A percentile compares a stretch with the other conserved stretches of the same genome.
These are phyloP conservation scores for Probaryconus sp. DNA, from an alignment of 1,140 invertebrate genomes.

Conservation along the genomic window DNA sequence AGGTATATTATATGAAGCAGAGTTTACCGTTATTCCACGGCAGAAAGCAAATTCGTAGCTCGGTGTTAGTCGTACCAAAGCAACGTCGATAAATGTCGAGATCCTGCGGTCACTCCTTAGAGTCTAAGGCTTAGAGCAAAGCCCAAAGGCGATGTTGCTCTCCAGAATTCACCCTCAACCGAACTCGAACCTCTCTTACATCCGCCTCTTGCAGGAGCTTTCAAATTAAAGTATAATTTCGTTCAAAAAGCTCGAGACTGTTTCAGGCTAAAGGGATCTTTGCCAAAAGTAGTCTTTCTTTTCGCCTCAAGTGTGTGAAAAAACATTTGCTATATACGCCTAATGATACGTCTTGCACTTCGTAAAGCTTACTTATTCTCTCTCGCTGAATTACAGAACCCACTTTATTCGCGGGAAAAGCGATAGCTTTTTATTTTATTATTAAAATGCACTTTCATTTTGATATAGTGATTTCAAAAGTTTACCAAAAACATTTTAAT, in stretches of 20 bases:
- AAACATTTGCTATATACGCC: slow-evolving; percentile 47
- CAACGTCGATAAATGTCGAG: slow-evolving; percentile 74
- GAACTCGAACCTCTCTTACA: slow-evolving; percentile 63
- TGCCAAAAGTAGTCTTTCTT: slow-evolving; percentile 57
- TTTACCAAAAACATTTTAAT: too few species aligned
- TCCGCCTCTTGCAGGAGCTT: slow-evolving; percentile 67
- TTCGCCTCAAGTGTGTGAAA: slow-evolving; percentile 47
- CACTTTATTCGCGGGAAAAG: not conserved
- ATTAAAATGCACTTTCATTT: too few species aligned
- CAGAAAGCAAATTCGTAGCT: slow-evolving; percentile 50
- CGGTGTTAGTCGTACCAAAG: slow-evolving; percentile 66
- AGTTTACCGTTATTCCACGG: slow-evolving; percentile 37
- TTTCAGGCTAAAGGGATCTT: slow-evolving; percentile 66
- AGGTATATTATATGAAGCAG: not conserved
- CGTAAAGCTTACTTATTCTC: slow-evolving; percentile 50
- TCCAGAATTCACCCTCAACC: slow-evolving; percentile 61
- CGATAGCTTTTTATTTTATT: too few species aligned
- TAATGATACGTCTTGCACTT: slow-evolving; percentile 28
- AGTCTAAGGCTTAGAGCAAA: slow-evolving; percentile 64
- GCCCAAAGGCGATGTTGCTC: slow-evolving; percentile 71
- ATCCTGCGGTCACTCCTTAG: slow-evolving; percentile 73
- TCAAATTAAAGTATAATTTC: slow-evolving; percentile 76
- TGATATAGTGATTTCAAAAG: too few species aligned
- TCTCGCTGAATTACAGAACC: not conserved
- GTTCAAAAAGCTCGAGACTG: slow-evolving; percentile 67